These are phyloP conservation scores for Prinia subflava DNA, from an alignment of 2,113 vertebrate genomes.

Conservation along the genomic window DNA sequence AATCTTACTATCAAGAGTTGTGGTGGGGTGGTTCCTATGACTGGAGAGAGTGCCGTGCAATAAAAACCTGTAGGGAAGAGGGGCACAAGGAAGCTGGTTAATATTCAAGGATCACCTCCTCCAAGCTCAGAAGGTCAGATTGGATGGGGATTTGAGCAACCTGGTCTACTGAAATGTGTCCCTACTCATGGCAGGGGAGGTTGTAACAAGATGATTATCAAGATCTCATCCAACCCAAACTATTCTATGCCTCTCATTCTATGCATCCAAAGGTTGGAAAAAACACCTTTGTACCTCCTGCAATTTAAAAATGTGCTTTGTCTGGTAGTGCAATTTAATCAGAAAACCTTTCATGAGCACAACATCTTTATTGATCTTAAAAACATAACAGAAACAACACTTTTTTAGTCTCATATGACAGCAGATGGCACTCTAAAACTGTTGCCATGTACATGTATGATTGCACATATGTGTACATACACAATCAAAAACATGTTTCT, in stretches of 20 bases:
- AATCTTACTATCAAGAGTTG: background rate
- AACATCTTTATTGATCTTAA: background rate
- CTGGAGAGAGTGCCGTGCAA: background rate
- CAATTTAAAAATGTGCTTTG: background rate
- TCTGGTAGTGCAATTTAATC: background rate
- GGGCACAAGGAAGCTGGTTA: background rate
- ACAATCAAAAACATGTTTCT: background rate
- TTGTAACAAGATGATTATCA: background rate
- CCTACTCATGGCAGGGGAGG: background rate
- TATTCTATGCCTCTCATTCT: background rate
- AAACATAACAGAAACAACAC: background rate
- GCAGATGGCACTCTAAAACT: constrained; percentile 45
- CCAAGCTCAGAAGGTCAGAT: background rate
- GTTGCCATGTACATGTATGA: background rate
- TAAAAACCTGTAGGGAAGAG: background rate
- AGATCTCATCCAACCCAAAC: background rate
- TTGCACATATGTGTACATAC: background rate
- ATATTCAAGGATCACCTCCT: background rate
- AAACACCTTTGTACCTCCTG: rapidly evolving
- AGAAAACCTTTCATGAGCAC: background rate
- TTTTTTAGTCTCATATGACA: background rate
- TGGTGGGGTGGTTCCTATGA: background rate
- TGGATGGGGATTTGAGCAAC: background rate
- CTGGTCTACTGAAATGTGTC: background rate
- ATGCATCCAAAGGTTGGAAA: background rate